Evolutionary conservation across 2,888 invertebrate genomes (phyloP), one percentile per base, ranked within the genome.

Genomic region (Drosophila limbata): DNA sequence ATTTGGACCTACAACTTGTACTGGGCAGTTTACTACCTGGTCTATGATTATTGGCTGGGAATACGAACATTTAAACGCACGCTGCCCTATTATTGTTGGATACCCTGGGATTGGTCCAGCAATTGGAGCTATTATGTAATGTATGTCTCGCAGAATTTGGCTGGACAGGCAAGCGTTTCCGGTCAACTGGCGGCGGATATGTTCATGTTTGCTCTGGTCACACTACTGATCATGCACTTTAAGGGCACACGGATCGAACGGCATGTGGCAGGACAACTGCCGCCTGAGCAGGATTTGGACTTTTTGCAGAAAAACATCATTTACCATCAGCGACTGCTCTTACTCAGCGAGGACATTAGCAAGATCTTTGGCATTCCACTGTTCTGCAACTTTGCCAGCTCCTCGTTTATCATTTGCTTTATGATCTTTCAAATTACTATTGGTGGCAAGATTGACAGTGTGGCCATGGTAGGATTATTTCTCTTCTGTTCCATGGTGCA

Each of bases 141-240:
- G 37, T 91, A 90, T 53, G 19, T 77, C 0, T 79, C 82, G 0
- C 90, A 91, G 47, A 81, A 81, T 19, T 40, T 88, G 1, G 91
- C 77, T 1, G 91, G 84, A 0, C 90, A 89, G 65, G 77, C 85
- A 0, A 84, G 91, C 15, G 78, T 88, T 1, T 79, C 88, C 0
- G 89, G 89, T 0, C 90, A 90, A 33, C 59, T 92, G 53, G 85
- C 90, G 3, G 82, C 85, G 21, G 92, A 92, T 69, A 74, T 92
- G 79, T 64, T 91, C 3, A 75, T 92, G 65, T 91, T 88, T 50
- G 85, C 86, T 1, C 64, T 88, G 40, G 89, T 87, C 15, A 87
- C 81, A 3, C 90, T 92, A 40, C 64, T 92, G n/a, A 80, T 90
- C 10, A 92, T 92, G 92, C 92, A 92, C 59, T 91, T 89, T 48